These are phyloP conservation scores for Augochlora pura DNA, from an alignment of 1,140 invertebrate genomes.

Conservation along the genomic window DNA sequence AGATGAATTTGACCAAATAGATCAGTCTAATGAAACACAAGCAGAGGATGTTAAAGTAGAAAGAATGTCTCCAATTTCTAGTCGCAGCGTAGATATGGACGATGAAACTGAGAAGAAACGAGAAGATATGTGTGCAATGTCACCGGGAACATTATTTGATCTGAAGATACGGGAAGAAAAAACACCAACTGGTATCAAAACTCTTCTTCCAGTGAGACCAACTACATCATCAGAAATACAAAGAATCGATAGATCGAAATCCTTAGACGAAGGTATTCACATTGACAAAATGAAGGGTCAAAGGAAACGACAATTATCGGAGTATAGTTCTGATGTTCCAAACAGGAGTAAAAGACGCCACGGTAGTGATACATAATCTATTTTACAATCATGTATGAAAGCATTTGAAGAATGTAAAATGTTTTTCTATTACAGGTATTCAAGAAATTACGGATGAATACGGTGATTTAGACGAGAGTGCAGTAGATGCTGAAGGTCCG, in stretches of 20 bases:
- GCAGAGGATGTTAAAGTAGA: slow-evolving; percentile 63
- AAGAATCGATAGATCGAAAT: slow-evolving; percentile 66
- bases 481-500: slow-evolving; percentile 74
- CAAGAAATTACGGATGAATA: slow-evolving; percentile 71
- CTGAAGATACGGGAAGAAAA: slow-evolving; percentile 74
- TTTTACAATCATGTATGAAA: slow-evolving; percentile 17
- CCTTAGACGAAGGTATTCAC: slow-evolving; percentile 64
- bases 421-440: slow-evolving; percentile 57
- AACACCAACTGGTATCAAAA: slow-evolving; percentile 79
- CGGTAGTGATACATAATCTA: slow-evolving; percentile 58
- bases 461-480: slow-evolving; percentile 74
- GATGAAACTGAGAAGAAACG: slow-evolving; percentile 62
- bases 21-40: slow-evolving; percentile 47
- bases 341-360: slow-evolving; percentile 67
- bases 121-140: slow-evolving; percentile 71
- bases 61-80: slow-evolving; percentile 63
- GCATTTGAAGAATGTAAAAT: slow-evolving; percentile 27
- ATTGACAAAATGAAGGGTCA: slow-evolving; percentile 61
- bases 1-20: slow-evolving; percentile 52
- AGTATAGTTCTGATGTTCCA: slow-evolving; percentile 65
- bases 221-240: slow-evolving; percentile 47
- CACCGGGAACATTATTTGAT: slow-evolving; percentile 75
- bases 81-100: slow-evolving; percentile 62
- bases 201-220: slow-evolving; percentile 79
- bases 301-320: slow-evolving; percentile 70